Evolutionary conservation across 2,797 vertebrate genomes (phyloP), one percentile per base, ranked within the genome.

Genomic region (Melanotaenia parkinsoni): DNA sequence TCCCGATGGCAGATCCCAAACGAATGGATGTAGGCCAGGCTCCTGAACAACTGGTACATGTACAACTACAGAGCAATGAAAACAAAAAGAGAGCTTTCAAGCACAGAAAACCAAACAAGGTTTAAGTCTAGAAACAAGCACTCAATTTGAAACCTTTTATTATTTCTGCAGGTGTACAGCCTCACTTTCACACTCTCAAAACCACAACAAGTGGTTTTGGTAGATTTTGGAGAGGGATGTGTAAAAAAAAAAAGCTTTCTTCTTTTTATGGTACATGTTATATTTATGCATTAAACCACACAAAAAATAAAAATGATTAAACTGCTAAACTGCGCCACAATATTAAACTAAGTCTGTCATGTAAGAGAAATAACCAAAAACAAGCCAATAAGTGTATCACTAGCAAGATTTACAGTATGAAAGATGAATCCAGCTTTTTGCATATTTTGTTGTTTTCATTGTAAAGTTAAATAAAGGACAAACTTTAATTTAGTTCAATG

Each of bases 41-140:
- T 99, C 95, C 98, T 95, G 91, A 99, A 99, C 91, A 99, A 95
- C 93, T 99, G 98, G 94, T 99, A 99, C 97, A 99, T 99, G 95
- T 99, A 99, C 91, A 99, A 95, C 98, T 99, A 81, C 64, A 73
- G 58, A 58, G 35, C 79, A 11, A 72, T 22, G 33, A n/a, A 83
- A 3, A 80, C 43, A 74, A 33, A 58, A 32, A 67, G 37, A 72
- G 3, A 38, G 57, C 70, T 94, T 43, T 84, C 4, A 11, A 1
- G 35, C 4, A 66, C 45, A 63, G 40, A 64, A 35, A 30, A 50
- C 20, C 30, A 3, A 40, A 43, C 53, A 62, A 50, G 43, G 24
- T 47, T 72, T 28, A 67, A 70, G 26, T 62, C 40, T 43, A 38
- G 67, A 69, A 66, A 64, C 24, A 56, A 53, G 8, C 30, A 56